These are phyloP conservation scores for Cotesia glomerata DNA, from an alignment of 1,140 invertebrate genomes.

Conservation along the genomic window DNA sequence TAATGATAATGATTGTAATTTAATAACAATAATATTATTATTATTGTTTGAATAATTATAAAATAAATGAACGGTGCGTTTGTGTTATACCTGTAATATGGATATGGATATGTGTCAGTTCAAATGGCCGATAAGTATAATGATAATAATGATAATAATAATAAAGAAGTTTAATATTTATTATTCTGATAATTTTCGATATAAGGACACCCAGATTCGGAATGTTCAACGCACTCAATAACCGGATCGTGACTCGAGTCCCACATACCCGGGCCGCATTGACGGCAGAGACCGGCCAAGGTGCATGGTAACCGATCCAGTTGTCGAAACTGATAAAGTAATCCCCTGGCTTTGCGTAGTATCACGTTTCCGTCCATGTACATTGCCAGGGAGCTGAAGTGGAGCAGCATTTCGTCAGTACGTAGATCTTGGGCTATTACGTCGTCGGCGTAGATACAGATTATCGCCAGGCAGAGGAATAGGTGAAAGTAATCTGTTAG, in stretches of 20 bases:
- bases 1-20: too few relatives aligned
- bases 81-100: not conserved
- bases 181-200: constrained; percentile 48
- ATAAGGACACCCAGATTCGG: constrained; percentile 51
- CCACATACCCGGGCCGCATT: constrained; percentile 91
- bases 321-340: constrained; percentile 88
- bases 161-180: constrained; percentile 20
- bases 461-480: constrained; percentile 89
- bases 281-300: constrained; percentile 82
- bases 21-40: too few relatives aligned
- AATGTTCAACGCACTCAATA: constrained; percentile 71
- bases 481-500: constrained; percentile 92
- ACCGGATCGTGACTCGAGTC: constrained; percentile 85
- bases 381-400: constrained; percentile 94
- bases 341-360: constrained; percentile 87
- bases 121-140: not conserved
- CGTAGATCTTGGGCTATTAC: constrained; percentile 87
- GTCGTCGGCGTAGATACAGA: constrained; percentile 90
- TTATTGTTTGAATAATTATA: too few relatives aligned
- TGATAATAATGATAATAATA: not conserved
- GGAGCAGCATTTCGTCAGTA: constrained; percentile 91
- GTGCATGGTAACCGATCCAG: constrained; percentile 87
- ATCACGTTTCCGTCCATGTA: constrained; percentile 94
- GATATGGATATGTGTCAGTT: not conserved
- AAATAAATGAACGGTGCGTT: too few relatives aligned